These are phyloP conservation scores for Hypolimnas misippus DNA, from an alignment of 2,888 invertebrate species.

Conservation along the genomic window DNA sequence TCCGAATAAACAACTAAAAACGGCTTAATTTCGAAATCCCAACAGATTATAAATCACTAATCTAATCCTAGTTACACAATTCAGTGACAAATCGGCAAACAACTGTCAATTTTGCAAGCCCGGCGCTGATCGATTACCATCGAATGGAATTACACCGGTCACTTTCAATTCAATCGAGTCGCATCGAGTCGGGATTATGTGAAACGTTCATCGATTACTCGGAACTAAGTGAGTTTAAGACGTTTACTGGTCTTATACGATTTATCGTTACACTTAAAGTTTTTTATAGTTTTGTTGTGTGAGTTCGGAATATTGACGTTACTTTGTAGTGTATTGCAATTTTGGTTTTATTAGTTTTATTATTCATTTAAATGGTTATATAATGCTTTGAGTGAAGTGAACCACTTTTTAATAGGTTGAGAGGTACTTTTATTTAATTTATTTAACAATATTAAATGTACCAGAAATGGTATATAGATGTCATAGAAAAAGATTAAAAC, in stretches of 20 bases:
- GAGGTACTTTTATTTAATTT: no score
- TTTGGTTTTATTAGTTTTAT: no score
- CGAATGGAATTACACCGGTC: slow-evolving; percentile 51
- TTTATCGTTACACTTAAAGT: not conserved
- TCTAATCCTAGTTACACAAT: slow-evolving; percentile 43
- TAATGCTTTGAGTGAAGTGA: no score
- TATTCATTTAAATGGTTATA: no score
- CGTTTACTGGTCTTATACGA: not conserved
- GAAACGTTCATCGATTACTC: slow-evolving; percentile 54
- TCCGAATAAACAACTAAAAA: not conserved
- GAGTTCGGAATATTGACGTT: no score
- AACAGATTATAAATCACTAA: slow-evolving; percentile 46
- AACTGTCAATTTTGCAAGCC: slow-evolving; percentile 49
- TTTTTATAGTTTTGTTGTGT: no score
- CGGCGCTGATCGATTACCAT: slow-evolving; percentile 49
- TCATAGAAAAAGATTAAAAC: no score
- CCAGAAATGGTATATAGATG: no score
- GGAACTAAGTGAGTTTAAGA: slow-evolving; percentile 46
- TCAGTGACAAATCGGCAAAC: slow-evolving; percentile 50
- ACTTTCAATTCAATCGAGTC: slow-evolving; percentile 50
- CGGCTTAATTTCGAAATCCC: not conserved
- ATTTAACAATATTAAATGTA: no score
- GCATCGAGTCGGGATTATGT: slow-evolving; percentile 41
- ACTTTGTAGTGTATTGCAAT: no score
- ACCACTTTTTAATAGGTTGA: no score